A percentile compares a stretch with the other conserved stretches of the same genome.
phyloP scores from a whole-genome alignment of 2,797 vertebrate genomes.

The Hozukius guyotensis region DNA sequence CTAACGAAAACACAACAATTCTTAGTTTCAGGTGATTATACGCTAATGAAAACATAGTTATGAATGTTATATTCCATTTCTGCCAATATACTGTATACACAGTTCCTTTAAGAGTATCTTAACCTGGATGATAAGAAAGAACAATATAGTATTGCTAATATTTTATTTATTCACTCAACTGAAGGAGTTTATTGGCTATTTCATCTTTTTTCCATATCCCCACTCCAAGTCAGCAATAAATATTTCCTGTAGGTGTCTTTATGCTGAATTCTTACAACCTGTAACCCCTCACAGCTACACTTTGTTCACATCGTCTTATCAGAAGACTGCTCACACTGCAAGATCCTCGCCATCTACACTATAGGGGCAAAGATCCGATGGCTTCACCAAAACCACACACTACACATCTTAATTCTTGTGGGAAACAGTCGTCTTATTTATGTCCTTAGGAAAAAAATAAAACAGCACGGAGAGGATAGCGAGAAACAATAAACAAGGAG shows the following conservation, averaged over 20 bases:
- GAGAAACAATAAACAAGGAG: slow-evolving; percentile 6
- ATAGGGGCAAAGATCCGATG: neutral
- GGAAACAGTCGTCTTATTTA: neutral
- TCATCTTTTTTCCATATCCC: neutral
- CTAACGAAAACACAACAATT: too few species aligned
- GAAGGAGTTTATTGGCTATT: neutral
- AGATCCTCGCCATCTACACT: neutral
- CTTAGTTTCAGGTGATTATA: too few species aligned
- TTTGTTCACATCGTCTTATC: neutral
- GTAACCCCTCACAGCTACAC: neutral
- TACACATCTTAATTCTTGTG: neutral
- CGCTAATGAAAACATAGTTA: too few species aligned
- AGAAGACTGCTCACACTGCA: neutral
- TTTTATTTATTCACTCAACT: neutral
- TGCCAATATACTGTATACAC: too few species aligned
- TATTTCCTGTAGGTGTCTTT: neutral
- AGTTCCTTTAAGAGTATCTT: neutral
- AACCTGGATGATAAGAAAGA: neutral
- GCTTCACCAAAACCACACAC: neutral
- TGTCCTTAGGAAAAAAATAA: slow-evolving; percentile 18
- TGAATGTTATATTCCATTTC: neutral
- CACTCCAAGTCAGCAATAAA: neutral
- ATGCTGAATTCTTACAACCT: neutral
- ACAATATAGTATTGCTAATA: neutral
- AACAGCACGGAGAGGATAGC: neutral